Evolutionary conservation across 2,888 invertebrate genomes (phyloP).

Genomic region (Seira sanloemensis): DNA sequence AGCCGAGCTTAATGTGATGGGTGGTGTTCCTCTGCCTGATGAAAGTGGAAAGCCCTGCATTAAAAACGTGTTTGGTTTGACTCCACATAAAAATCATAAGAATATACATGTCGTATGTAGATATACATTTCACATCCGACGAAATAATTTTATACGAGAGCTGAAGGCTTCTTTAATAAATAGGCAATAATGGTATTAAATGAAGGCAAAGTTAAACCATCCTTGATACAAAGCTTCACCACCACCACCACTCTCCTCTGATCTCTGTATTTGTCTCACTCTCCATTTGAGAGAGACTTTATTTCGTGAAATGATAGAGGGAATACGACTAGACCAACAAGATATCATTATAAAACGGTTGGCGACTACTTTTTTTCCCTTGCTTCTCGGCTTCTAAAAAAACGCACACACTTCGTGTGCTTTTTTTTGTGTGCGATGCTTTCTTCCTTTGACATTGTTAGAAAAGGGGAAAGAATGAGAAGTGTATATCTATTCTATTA

Average conservation of each 20-base stretch:
- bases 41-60: neutral
- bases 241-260: constrained; percentile 13
- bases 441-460: constrained; percentile 28
- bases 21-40: constrained; percentile 21
- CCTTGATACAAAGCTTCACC: constrained; percentile 3
- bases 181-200: constrained; percentile 45
- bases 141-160: constrained; percentile 33
- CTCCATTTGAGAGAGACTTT: neutral
- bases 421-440: no score
- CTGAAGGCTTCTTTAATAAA: constrained; percentile 40
- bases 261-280: neutral
- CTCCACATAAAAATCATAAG: neutral
- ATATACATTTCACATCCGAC: no score
- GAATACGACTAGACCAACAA: constrained; percentile 17
- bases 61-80: constrained; percentile 5
- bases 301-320: neutral
- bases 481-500: constrained; percentile 36
- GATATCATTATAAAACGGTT: constrained; percentile 67
- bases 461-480: constrained; percentile 18
- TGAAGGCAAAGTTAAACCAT: constrained; percentile 24
- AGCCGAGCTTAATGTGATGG: constrained; percentile 30
- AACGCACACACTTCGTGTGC: constrained; percentile 18
- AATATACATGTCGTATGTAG: no score
- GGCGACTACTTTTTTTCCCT: constrained; percentile 64
- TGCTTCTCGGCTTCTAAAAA: constrained; percentile 38